These are phyloP conservation scores for Drosophila busckii DNA, from an alignment of 1,140 invertebrate species.

Conservation along the genomic window DNA sequence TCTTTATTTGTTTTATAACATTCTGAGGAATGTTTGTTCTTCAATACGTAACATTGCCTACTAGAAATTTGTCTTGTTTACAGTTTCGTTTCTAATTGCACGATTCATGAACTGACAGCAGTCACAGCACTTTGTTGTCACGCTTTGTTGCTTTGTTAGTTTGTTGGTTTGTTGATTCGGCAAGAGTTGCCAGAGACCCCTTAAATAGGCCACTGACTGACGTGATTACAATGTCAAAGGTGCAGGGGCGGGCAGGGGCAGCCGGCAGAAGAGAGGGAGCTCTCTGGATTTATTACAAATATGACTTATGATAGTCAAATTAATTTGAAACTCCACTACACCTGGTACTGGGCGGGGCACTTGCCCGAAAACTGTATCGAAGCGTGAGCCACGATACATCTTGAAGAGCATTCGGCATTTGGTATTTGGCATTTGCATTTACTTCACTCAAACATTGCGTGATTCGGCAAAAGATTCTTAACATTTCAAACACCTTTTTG, in stretches of 20 bases:
- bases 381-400: slow-evolving; percentile 58
- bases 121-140: slow-evolving; percentile 22
- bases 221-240: slow-evolving; percentile 68
- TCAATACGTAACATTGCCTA: slow-evolving; percentile 7
- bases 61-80: no score
- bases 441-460: slow-evolving; percentile 51
- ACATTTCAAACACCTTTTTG: slow-evolving; percentile 67
- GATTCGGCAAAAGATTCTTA: slow-evolving; percentile 62
- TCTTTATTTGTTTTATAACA: background rate
- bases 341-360: slow-evolving; percentile 35
- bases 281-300: slow-evolving; percentile 62
- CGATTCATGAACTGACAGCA: background rate
- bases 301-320: slow-evolving; percentile 63
- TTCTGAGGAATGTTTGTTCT: slow-evolving; percentile 1
- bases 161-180: slow-evolving; percentile 20
- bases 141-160: slow-evolving; percentile 14
- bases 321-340: slow-evolving; percentile 42
- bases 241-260: no score
- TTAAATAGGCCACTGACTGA: slow-evolving; percentile 52
- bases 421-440: slow-evolving; percentile 58
- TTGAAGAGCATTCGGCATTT: slow-evolving; percentile 46
- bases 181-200: slow-evolving; percentile 21
- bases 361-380: slow-evolving; percentile 47
- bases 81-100: slow-evolving; percentile 7
- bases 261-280: slow-evolving; percentile 30